A percentile compares a stretch with the other conserved stretches of the same genome.
Conservation (phyloP, 2,113 vertebrate genomes). For the Mustelus asterias region DNA sequence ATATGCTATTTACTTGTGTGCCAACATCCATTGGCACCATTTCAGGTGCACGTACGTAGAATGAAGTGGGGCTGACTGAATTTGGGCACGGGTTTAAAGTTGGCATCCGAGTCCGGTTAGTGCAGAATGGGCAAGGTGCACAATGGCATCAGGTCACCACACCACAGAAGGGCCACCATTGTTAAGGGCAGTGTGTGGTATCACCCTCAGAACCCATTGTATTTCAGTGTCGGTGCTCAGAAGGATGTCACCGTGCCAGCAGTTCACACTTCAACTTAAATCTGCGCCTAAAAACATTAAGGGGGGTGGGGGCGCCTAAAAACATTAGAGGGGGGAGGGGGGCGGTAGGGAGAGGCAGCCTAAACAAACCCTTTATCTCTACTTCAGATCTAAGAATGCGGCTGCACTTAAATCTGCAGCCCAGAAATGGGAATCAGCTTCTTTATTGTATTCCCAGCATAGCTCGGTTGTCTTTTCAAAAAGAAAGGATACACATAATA, state of each 20-base stretch:
- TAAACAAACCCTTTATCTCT: neutral
- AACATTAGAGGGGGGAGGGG: neutral
- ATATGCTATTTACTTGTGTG: neutral
- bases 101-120: neutral
- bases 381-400: neutral
- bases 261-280: neutral
- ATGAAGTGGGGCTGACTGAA: neutral
- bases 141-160: neutral
- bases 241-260: neutral
- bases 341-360: neutral
- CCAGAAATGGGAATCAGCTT: neutral
- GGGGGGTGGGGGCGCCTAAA: too few species aligned
- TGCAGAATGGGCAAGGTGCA: neutral
- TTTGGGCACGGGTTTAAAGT: neutral
- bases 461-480: neutral
- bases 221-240: neutral
- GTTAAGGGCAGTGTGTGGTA: neutral
- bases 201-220: neutral
- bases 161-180: neutral
- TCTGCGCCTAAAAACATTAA: neutral
- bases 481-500: neutral
- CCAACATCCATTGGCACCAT: neutral
- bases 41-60: neutral
- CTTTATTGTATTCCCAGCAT: neutral
- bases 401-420: neutral